Conservation (phyloP, 92 coral and sea anemone genomes). For the Porites cylindrica region DNA sequence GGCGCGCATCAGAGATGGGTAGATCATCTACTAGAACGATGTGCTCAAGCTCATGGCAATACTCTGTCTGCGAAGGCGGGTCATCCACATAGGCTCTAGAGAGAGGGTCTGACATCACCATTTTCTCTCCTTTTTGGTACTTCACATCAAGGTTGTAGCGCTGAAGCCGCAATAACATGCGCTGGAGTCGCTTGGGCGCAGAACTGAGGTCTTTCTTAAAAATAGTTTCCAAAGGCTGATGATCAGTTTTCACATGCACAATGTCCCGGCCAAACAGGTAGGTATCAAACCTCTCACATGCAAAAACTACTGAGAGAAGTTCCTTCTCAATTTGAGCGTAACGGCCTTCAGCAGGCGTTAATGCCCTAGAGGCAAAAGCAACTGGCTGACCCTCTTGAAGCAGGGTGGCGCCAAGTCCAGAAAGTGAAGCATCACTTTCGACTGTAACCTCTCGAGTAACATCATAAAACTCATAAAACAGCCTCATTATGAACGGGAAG, state of each 20-base stretch:
- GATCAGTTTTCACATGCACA: too few species aligned
- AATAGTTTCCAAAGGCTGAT: too few species aligned
- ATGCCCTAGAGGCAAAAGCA: conserved; percentile 52
- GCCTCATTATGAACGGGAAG: conserved; percentile 34
- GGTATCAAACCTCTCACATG: too few species aligned
- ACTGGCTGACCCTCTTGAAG: conserved; percentile 3
- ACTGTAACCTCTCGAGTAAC: conserved; percentile 36
- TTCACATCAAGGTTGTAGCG: background rate
- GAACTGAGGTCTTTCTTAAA: too few species aligned
- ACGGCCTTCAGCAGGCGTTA: conserved; percentile 33
- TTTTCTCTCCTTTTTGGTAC: background rate
- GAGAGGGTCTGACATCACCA: conserved; percentile 39
- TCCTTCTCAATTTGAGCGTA: conserved; percentile 51
- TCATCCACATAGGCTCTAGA: conserved; percentile 14
- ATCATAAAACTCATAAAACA: background rate
- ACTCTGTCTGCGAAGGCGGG: conserved; percentile 16
- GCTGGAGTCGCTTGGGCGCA: conserved; percentile 27
- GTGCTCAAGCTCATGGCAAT: conserved; percentile 51
- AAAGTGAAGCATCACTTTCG: conserved; percentile 38
- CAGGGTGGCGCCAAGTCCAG: conserved; percentile 42
- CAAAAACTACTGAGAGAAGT: background rate
- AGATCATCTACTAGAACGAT: background rate
- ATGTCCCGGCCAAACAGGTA: too few species aligned
- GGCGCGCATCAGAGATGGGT: background rate
- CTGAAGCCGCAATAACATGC: conserved; percentile 36